Evolutionary conservation across 2,888 invertebrate genomes (phyloP), one percentile per base, ranked within the genome.

Genomic region (Melinopterus prodromus): DNA sequence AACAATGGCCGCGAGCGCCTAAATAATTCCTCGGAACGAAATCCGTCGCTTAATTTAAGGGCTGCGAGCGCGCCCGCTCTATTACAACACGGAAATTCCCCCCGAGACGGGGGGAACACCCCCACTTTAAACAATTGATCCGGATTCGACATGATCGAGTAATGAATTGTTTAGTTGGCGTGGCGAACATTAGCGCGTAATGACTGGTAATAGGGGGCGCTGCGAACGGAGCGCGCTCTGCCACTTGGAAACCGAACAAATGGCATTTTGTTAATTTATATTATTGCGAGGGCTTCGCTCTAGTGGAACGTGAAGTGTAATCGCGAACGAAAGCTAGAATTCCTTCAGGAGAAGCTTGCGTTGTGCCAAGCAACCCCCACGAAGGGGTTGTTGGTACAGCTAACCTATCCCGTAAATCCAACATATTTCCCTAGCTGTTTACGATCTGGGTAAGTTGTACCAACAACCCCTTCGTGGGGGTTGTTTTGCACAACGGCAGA

Each of bases 111-210:
- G 12, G 53, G 9, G 53, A 53, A 53, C 53, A 26, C 53, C 53
- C 53, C 53, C 53, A 53, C 53, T 53, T 53, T 53, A 12, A 53
- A 53, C 53, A 53, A 53, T 53, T 53, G 53, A 53, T 53, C 53
- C 53, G 53, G 53, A 53, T 53, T 53, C 53, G 53, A 53, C 53
- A 53, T 53, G 53, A 53, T 53, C 53, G 53, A 53, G 53, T 53
- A 53, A 53, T 53, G 53, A 53, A 53, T 53, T 53, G 53, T 53
- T 53, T 53, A 53, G 53, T 53, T 53, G 53, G 53, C 53, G 53
- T 53, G 53, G 53, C 9, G 53, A 9, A 53, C 53, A 53, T 53
- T 53, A 53, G 53, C 53, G 53, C 53, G 53, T 53, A 53, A 53
- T 53, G 53, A 53, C 53, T 53, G 53, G 7, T 53, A 53, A 53